Percentiles rank a stretch among this genome's conserved stretches.
Evolutionary conservation across 2,888 invertebrate species (phyloP).

Genomic region (Latrodectus elegans): DNA sequence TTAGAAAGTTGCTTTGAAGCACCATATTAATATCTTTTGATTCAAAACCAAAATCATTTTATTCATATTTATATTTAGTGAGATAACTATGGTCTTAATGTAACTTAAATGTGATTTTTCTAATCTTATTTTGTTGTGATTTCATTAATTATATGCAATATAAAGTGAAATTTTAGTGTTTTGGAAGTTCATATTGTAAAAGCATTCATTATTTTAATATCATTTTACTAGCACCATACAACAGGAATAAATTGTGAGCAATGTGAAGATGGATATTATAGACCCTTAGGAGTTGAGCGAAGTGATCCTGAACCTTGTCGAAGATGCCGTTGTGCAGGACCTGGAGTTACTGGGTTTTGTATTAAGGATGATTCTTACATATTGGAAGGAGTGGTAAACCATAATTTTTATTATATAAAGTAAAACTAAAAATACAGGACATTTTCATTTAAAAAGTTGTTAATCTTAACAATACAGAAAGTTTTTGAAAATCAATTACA

Average conservation of each 20-base stretch:
- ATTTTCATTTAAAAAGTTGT: too few relatives aligned
- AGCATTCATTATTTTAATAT: not conserved
- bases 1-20: too few relatives aligned
- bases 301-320: conserved; percentile 81
- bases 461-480: too few relatives aligned
- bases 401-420: too few relatives aligned
- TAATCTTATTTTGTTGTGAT: not conserved
- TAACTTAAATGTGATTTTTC: not conserved
- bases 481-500: too few relatives aligned
- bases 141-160: not conserved
- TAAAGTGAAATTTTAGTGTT: not conserved
- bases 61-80: too few relatives aligned
- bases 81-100: not conserved
- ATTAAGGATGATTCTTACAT: conserved; percentile 76
- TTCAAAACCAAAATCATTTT: too few relatives aligned
- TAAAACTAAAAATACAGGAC: too few relatives aligned
- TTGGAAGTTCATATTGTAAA: not conserved
- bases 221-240: conserved; percentile 81
- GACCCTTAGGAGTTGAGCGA: conserved; percentile 80
- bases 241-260: conserved; percentile 93
- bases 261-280: conserved; percentile 87
- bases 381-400: conserved; percentile 73
- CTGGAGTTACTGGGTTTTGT: conserved; percentile 85
- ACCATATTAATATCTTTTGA: too few relatives aligned
- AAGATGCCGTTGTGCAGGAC: conserved; percentile 81